phyloP scores from a whole-genome alignment of 2,888 invertebrate species.

The Dusona sp. region DNA sequence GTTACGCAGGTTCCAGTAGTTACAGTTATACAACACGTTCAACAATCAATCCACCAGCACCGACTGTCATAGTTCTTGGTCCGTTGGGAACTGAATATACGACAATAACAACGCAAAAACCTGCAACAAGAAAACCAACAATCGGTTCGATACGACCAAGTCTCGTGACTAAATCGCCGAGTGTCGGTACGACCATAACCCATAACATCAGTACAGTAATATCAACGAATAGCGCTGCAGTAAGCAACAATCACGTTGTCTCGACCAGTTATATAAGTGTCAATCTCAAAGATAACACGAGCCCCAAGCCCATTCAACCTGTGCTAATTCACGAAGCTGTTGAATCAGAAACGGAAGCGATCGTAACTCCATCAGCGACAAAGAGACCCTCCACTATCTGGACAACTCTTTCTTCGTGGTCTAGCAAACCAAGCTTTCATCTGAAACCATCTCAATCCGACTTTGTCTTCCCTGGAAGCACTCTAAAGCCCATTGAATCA shows the following conservation, averaged over 20 bases:
- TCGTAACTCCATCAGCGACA: constrained; percentile 33
- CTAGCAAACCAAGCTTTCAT: constrained; percentile 80
- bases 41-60: constrained; percentile 85
- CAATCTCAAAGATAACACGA: constrained; percentile 79
- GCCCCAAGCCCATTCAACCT: constrained; percentile 48
- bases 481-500: constrained; percentile 64
- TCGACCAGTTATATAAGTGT: constrained; percentile 82
- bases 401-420: constrained; percentile 80
- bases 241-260: constrained; percentile 80
- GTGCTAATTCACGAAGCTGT: constrained; percentile 17
- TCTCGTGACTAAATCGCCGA: constrained; percentile 77
- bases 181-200: constrained; percentile 80
- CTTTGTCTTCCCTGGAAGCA: constrained; percentile 54
- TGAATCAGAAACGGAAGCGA: constrained; percentile 15
- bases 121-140: constrained; percentile 76
- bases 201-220: constrained; percentile 83
- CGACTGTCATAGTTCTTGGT: constrained; percentile 87
- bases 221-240: constrained; percentile 74
- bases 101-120: constrained; percentile 79
- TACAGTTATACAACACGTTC: constrained; percentile 78
- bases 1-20: constrained; percentile 72
- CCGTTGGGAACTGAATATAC: constrained; percentile 83
- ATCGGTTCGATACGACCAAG: constrained; percentile 69
- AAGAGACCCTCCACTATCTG: constrained; percentile 76
- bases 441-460: constrained; percentile 75